These are phyloP conservation scores for Panzeria rudis DNA, from an alignment of 2,888 invertebrate genomes.

Conservation along the genomic window DNA sequence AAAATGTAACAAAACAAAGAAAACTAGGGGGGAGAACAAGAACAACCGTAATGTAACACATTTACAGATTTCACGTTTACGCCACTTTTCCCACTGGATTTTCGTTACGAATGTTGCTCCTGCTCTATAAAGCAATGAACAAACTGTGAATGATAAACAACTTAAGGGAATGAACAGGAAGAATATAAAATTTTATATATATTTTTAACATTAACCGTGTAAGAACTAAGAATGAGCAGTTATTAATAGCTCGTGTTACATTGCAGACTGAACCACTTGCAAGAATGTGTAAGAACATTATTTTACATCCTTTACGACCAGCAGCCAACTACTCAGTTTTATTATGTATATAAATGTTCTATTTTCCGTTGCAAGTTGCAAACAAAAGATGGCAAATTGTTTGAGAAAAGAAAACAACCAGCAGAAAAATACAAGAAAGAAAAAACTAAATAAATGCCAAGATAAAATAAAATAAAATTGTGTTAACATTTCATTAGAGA, in stretches of 20 bases:
- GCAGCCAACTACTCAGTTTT: not conserved
- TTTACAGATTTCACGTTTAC: slow-evolving; percentile 53
- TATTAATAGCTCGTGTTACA: slow-evolving; percentile 27
- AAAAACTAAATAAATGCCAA: not conserved
- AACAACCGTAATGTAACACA: slow-evolving; percentile 32
- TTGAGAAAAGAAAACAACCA: slow-evolving; percentile 31
- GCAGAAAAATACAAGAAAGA: not conserved
- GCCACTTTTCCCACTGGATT: slow-evolving; percentile 48
- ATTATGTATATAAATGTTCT: not conserved
- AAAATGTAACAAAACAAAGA: slow-evolving; percentile 27
- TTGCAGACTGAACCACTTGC: slow-evolving; percentile 15
- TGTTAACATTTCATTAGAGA: slow-evolving; percentile 71
- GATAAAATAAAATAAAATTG: slow-evolving; percentile 57
- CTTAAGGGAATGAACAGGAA: slow-evolving; percentile 34
- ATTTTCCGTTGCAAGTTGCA: slow-evolving; percentile 40
- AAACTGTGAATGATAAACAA: slow-evolving; percentile 25
- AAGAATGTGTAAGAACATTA: not conserved
- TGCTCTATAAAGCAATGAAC: slow-evolving; percentile 1
- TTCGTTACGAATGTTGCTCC: not conserved
- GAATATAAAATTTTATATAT: slow-evolving; percentile 64
- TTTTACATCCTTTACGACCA: not conserved
- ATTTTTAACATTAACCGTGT: slow-evolving; percentile 59
- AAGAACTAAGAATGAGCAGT: slow-evolving; percentile 7
- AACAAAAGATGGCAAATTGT: slow-evolving; percentile 52
- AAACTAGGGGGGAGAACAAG: not conserved